These are phyloP conservation scores for Trissolcus basalis DNA, from an alignment of 1,140 invertebrate species.

Conservation along the genomic window DNA sequence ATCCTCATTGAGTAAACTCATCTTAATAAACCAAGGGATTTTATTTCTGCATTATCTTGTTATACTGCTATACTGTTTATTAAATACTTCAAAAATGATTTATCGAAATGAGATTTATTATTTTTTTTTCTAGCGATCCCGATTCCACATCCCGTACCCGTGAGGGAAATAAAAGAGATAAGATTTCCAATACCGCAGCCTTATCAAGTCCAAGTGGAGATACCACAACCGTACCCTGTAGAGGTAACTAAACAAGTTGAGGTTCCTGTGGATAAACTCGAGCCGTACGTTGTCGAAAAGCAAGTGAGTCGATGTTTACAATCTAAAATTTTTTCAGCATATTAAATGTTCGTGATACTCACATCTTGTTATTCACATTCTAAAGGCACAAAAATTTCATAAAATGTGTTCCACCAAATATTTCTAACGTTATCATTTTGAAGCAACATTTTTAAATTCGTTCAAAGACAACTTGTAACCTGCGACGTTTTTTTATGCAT, in stretches of 20 bases:
- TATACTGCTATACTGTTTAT: too few species aligned
- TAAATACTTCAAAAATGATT: neutral
- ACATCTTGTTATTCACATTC: neutral
- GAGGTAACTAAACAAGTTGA: slow-evolving; percentile 83
- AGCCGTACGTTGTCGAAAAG: slow-evolving; percentile 85
- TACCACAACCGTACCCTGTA: slow-evolving; percentile 84
- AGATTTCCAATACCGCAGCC: slow-evolving; percentile 85
- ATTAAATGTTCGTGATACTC: neutral
- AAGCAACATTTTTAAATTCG: too few species aligned
- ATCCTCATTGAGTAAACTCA: neutral
- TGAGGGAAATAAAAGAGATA: slow-evolving; percentile 84
- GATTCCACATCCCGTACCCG: slow-evolving; percentile 84
- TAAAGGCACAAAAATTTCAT: neutral
- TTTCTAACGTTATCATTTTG: too few species aligned
- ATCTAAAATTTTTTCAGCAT: neutral
- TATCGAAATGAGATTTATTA: neutral
- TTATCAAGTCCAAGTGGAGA: slow-evolving; percentile 83
- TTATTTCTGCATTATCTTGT: too few species aligned
- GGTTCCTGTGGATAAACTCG: slow-evolving; percentile 82
- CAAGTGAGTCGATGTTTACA: slow-evolving; percentile 63
- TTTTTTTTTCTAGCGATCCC: slow-evolving; percentile 81
- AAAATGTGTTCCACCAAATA: too few species aligned
- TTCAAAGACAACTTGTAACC: too few species aligned
- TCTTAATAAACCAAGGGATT: neutral
- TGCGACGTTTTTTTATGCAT: too few species aligned